Evolutionary conservation across 2,113 vertebrate genomes (phyloP).

Genomic region (Ictalurus furcatus): DNA sequence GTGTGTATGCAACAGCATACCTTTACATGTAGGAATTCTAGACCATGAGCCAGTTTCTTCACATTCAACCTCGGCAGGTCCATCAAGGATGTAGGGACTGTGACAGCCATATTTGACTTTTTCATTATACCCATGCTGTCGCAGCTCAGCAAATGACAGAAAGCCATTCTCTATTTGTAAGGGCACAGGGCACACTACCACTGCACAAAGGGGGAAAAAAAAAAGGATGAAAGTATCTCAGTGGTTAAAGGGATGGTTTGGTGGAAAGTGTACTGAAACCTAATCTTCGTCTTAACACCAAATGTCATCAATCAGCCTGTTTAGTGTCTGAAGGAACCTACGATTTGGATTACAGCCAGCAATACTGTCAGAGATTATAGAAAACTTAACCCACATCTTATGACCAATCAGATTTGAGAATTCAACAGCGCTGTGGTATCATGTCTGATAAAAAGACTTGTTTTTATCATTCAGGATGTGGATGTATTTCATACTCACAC

Average conservation of each 20-base stretch:
- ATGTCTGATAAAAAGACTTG: background rate
- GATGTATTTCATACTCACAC: constrained; percentile 65
- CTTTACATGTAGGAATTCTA: constrained; percentile 63
- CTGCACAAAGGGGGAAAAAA: constrained; percentile 61
- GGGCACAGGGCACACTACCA: constrained; percentile 80
- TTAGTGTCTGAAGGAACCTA: background rate
- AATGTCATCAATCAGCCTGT: background rate
- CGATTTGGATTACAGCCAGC: background rate
- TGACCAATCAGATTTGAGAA: background rate
- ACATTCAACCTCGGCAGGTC: constrained; percentile 74
- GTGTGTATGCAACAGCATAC: constrained; percentile 27
- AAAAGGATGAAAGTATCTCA: background rate
- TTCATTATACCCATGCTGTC: constrained; percentile 77
- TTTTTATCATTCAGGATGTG: background rate
- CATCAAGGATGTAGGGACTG: constrained; percentile 74
- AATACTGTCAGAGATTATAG: background rate
- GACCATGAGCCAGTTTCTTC: constrained; percentile 84
- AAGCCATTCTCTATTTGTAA: constrained; percentile 78
- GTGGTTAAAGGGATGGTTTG: background rate
- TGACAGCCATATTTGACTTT: constrained; percentile 82
- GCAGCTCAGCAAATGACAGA: constrained; percentile 77
- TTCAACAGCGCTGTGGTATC: background rate
- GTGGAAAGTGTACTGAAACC: background rate
- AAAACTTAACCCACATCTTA: background rate
- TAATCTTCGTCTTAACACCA: background rate